These are phyloP conservation scores for Melanotaenia trifasciata DNA, from an alignment of 2,797 vertebrate genomes.

Conservation along the genomic window DNA sequence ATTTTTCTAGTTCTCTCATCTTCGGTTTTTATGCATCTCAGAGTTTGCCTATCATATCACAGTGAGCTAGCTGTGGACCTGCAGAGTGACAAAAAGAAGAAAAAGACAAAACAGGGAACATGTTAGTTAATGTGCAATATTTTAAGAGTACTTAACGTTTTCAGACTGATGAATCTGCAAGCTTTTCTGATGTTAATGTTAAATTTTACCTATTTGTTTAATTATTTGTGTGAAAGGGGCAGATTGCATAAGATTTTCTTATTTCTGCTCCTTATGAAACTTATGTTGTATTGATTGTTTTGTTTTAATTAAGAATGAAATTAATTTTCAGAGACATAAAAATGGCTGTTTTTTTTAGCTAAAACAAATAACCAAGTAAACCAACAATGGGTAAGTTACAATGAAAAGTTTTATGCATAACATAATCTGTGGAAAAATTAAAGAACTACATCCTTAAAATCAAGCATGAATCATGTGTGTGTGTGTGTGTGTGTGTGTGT, in stretches of 20 bases:
- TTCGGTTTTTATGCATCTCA: slow-evolving; percentile 28
- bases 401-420: background rate
- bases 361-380: background rate
- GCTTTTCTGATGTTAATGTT: background rate
- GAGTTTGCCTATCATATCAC: slow-evolving; percentile 27
- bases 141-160: slow-evolving; percentile 5
- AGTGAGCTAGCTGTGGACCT: slow-evolving; percentile 4
- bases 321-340: background rate
- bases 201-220: too few relatives aligned
- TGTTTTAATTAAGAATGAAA: too few relatives aligned
- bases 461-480: background rate
- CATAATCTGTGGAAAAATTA: background rate
- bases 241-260: too few relatives aligned
- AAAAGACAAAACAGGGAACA: slow-evolving; percentile 28
- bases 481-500: too few relatives aligned
- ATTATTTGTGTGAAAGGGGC: too few relatives aligned
- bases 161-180: background rate
- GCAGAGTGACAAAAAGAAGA: slow-evolving; percentile 32
- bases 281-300: too few relatives aligned
- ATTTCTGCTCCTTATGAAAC: too few relatives aligned
- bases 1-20: slow-evolving; percentile 38
- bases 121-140: slow-evolving; percentile 22
- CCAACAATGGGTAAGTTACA: background rate
- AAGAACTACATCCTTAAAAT: background rate
- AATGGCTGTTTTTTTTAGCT: background rate